Evolutionary conservation across 2,888 invertebrate species (phyloP).

Genomic region (Scelioninae gen. 2): DNA sequence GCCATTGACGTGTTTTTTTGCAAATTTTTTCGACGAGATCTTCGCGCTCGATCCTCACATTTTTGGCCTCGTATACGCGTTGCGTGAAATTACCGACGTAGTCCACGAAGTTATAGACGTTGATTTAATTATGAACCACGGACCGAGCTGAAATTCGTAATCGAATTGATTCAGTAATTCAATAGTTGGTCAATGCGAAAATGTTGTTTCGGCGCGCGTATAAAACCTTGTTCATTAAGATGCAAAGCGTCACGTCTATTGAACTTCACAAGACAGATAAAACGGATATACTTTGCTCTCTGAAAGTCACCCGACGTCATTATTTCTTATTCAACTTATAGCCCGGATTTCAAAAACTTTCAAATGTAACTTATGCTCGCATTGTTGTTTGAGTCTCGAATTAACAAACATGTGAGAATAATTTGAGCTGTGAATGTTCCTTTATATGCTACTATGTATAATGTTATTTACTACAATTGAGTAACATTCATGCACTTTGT

Average conservation of each 20-base stretch:
- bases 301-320: conserved; percentile 40
- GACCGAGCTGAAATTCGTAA: neutral
- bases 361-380: conserved; percentile 11
- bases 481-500: too few relatives aligned
- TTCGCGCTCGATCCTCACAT: neutral
- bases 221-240: conserved; percentile 36
- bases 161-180: conserved; percentile 14
- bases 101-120: neutral
- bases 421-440: too few relatives aligned
- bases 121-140: neutral
- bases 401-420: too few relatives aligned
- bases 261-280: conserved; percentile 37
- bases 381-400: neutral
- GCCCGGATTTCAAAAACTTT: conserved; percentile 17
- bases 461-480: too few relatives aligned
- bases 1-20: too few relatives aligned
- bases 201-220: conserved; percentile 10
- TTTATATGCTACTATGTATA: too few relatives aligned
- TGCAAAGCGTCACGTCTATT: conserved; percentile 29
- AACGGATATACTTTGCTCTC: conserved; percentile 43
- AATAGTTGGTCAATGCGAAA: conserved; percentile 21
- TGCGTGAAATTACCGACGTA: neutral
- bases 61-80: neutral
- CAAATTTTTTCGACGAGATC: too few relatives aligned
- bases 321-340: conserved; percentile 24